Evolutionary conservation across 2,797 vertebrate genomes (phyloP), one percentile per base, ranked within the genome.

Genomic region (Artibeus lituratus): DNA sequence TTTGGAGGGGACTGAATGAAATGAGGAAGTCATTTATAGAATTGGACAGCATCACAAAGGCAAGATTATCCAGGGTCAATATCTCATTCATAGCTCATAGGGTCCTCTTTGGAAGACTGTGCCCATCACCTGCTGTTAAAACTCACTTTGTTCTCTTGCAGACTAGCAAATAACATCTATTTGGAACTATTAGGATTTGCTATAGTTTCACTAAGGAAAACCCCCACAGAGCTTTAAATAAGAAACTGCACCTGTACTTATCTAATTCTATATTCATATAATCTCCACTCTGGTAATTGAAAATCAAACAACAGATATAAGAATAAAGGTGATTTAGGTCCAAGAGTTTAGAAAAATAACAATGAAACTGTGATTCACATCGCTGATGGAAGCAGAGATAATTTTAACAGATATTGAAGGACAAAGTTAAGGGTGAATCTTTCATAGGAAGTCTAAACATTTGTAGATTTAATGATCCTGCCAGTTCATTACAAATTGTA

Each of bases 141-240:
- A 91, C 76, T 84, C 51, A 93, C 93, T 96, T 96, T 96, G 72
- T 94, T 94, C 80, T 91, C 91, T 97, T 91, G 53, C 76, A 95
- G 84, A 89, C 95, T 95, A 93, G 97, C 76, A 95, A 97, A 97
- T 97, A 92, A 94, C 87, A 49, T 96, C 95, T 93, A 94, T 97
- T 97, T 96, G 91, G 44, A 87, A 78, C 96, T 95, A 80, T 91
- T 91, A 94, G 49, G 91, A 89, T 97, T 97, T 67, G 53, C 87
- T 94, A 92, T 57, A 39, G 29, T 93, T 97, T 97, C 90, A 80
- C 86, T 90, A 84, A 95, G 95, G 86, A 81, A 96, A 92, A 94
- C 11, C 5, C 96, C 96, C 35, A 80, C 39, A 4, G 95, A 91
- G 94, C 73, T 69, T 97, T 89, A 53, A 44, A 97, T 96, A 97